Base-by-base conservation (phyloP, 2,888 invertebrate genomes). In the Latrodectus hesperus region DNA sequence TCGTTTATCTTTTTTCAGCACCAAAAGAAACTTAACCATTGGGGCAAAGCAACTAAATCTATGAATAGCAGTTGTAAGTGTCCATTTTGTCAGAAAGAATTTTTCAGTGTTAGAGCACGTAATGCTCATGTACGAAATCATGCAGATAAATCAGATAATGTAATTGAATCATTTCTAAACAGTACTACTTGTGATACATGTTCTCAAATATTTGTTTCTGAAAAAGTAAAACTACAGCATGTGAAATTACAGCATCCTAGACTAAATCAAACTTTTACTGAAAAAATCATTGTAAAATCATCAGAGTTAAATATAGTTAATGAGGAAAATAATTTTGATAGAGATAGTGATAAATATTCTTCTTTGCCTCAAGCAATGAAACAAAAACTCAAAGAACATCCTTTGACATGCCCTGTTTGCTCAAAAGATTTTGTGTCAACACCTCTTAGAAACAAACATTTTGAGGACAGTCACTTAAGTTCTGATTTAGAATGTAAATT, bases 41-140 rank as follows among this genome's bases (percentile, higher is more conserved):
- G 86, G 85, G 89, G 89, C 8, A 84, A 81, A 74, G 82, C 86
- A n/a, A 83, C 84, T 12, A 89, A 86, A 67, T 71, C 86, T 12
- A 52, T 60, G 22, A 83, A 22, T 77, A 51, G 12, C 26, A 68
- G 26, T 26, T 83, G 82, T 38, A 79, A 83, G n/a, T 89, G 89
- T 72, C 89, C 89, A 26, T 89, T 86, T 71, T 89, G 89, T 71
- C 74, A 55, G 0, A 89, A 86, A 53, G 77, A 83, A 65, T 89
- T 89, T 75, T 51, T 75, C 9, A 74, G 79, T 38, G 52, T 89
- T 52, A 53, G 71, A 53, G 52, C 83, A 12, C 73, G 86, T 52
- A 86, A 89, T 79, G 81, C 67, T 17, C 89, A 89, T 75, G 38
- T 86, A 55, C 79, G 72, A n/a, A 75, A 77, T 67, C 89, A 89